Conservation (phyloP, 2,113 vertebrate species). For the Burhinus oedicnemus region DNA sequence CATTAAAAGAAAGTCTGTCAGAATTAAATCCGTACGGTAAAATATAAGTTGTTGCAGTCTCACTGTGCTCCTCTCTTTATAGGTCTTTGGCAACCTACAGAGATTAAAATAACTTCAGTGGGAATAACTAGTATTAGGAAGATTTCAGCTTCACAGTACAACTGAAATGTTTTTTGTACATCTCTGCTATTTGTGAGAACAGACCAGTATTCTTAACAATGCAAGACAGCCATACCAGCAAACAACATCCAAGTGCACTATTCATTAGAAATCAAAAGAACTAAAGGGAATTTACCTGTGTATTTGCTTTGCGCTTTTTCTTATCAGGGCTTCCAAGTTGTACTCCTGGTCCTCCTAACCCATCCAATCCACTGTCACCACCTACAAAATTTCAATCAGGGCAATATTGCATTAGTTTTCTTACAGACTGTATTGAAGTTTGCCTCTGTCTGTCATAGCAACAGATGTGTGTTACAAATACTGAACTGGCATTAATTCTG, state of each 20-base stretch:
- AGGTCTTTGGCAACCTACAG: not conserved
- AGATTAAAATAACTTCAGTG: not conserved
- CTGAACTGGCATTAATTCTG: not conserved
- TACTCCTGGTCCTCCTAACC: conserved; percentile 81
- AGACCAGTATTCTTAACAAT: not conserved
- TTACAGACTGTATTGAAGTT: not conserved
- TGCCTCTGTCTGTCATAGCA: not conserved
- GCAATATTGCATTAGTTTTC: not conserved
- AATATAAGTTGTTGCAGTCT: not conserved
- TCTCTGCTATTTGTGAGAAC: not conserved
- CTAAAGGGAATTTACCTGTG: conserved; percentile 75
- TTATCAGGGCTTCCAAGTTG: conserved; percentile 86
- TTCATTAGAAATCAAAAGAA: not conserved
- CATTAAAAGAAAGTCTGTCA: not conserved
- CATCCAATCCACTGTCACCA: conserved; percentile 84
- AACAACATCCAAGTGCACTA: not conserved
- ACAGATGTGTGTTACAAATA: not conserved
- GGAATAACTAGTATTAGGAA: not conserved
- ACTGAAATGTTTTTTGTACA: not conserved
- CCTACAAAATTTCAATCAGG: conserved; percentile 72
- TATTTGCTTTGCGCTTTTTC: conserved; percentile 83
- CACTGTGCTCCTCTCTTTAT: not conserved
- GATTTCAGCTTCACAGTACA: not conserved
- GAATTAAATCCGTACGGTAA: conserved; percentile 34
- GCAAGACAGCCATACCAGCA: not conserved